A percentile compares a stretch with the other conserved stretches of the same genome.
These are phyloP conservation scores for Tadarida brasiliensis DNA, from an alignment of 2,797 vertebrate genomes.

Conservation along the genomic window DNA sequence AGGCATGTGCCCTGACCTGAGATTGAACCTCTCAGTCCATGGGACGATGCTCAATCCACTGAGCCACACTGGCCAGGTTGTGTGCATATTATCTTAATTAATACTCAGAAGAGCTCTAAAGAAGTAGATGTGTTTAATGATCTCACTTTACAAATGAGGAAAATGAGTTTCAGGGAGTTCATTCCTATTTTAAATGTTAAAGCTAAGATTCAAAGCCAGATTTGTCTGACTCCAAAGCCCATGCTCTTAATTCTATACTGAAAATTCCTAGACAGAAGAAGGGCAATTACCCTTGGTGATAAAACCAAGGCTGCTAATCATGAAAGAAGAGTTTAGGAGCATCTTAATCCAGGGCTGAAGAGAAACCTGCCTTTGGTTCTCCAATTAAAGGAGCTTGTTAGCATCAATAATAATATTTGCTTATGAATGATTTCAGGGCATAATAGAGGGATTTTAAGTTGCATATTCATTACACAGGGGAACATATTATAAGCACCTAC, in stretches of 20 bases:
- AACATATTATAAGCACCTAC: not conserved
- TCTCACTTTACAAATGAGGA: not conserved
- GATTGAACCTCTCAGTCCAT: too few species aligned
- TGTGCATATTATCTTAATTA: not conserved
- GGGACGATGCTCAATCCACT: too few species aligned
- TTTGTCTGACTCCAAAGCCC: not conserved
- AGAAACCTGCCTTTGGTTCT: not conserved
- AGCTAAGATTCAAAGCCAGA: not conserved
- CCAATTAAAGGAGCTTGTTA: not conserved
- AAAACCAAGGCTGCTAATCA: slow-evolving; percentile 34
- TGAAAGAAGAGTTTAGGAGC: not conserved
- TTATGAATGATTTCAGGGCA: slow-evolving; percentile 11
- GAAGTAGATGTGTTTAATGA: not conserved
- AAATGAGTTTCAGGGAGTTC: not conserved
- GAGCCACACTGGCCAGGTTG: not conserved
- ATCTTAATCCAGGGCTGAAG: not conserved
- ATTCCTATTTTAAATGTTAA: slow-evolving; percentile 2
- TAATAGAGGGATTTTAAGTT: not conserved
- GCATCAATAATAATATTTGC: not conserved
- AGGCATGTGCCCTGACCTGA: too few species aligned
- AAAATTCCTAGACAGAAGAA: not conserved
- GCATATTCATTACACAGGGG: not conserved
- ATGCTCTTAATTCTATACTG: not conserved
- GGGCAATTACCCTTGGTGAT: not conserved
- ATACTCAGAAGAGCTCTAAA: not conserved